Base-by-base conservation (phyloP, 2,113 vertebrate species). In the Mohoua ochrocephala region DNA sequence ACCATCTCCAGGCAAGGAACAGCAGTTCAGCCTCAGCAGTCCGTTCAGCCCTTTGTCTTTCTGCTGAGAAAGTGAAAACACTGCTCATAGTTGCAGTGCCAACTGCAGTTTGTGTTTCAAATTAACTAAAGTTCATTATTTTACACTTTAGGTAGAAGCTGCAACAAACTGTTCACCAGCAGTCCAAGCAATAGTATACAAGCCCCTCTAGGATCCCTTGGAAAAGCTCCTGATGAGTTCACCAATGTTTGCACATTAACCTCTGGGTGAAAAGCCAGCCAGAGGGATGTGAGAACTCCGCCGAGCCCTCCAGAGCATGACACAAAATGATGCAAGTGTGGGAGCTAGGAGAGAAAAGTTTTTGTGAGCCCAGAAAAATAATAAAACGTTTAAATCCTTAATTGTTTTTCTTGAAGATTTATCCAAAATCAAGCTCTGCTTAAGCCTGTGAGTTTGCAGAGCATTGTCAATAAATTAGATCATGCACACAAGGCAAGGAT, bases 391-490 rank as follows among this genome's bases (percentile, higher is more conserved):
- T 92, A 96, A 92, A 93, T 33, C 70, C 91, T 96, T 95, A 96
- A 97, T 94, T 95, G 95, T 96, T 97, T 89, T 93, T 88, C 94
- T 96, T 97, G 84, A 97, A 93, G 89, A 61, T 94, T 89, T 95
- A 75, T 95, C 95, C 88, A 94, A 95, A 94, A 89, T 64, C 41
- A 79, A 93, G 88, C 83, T 95, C 74, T 91, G 7, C 73, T 82
- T 91, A 92, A 95, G 92, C 77, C 70, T 73, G 65, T 53, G 80
- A 94, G 88, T 76, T 96, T 93, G 61, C 92, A 71, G 95, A 96
- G 91, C 88, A 76, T 50, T 94, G 95, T 97, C 96, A 97, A 96
- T 96, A 97, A 97, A 96, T 96, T 96, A 97, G 95, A 92, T 97
- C 95, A 95, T 97, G 89, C 96, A 97, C 96, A 94, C 93, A 84